These are phyloP conservation scores for Leucoraja erinaceus DNA, from an alignment of 2,113 vertebrate species.

Conservation along the genomic window DNA sequence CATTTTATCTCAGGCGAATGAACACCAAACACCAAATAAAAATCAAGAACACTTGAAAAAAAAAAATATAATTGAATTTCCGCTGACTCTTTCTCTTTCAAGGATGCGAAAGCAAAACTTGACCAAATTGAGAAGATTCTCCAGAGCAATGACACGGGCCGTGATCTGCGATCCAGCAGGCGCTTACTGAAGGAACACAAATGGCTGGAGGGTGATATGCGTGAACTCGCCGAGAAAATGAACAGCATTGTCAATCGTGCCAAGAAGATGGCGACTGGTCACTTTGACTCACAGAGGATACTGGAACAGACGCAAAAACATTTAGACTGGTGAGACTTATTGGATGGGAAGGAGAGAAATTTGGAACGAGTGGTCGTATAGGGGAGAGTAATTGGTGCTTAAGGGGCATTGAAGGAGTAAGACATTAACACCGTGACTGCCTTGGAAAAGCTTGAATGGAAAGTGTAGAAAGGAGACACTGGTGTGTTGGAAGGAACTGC, in stretches of 20 bases:
- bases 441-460: no score
- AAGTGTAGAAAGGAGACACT: not conserved
- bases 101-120: conserved; percentile 75
- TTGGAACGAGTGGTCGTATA: not conserved
- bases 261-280: conserved; percentile 61
- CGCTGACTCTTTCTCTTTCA: conserved; percentile 15
- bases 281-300: conserved; percentile 70
- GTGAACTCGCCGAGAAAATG: conserved; percentile 71
- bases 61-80: not conserved
- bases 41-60: not conserved
- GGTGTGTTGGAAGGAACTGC: not conserved
- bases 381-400: no score
- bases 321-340: conserved; percentile 59
- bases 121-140: conserved; percentile 72
- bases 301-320: conserved; percentile 69
- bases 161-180: conserved; percentile 67
- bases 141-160: conserved; percentile 59
- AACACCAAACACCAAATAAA: not conserved
- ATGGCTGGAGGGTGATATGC: conserved; percentile 68
- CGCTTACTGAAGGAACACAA: conserved; percentile 68
- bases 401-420: no score
- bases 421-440: no score
- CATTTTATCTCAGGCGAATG: not conserved
- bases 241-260: conserved; percentile 66
- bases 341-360: not conserved